phyloP scores from a whole-genome alignment of 2,888 invertebrate species.

The Parasteatoda lunata region DNA sequence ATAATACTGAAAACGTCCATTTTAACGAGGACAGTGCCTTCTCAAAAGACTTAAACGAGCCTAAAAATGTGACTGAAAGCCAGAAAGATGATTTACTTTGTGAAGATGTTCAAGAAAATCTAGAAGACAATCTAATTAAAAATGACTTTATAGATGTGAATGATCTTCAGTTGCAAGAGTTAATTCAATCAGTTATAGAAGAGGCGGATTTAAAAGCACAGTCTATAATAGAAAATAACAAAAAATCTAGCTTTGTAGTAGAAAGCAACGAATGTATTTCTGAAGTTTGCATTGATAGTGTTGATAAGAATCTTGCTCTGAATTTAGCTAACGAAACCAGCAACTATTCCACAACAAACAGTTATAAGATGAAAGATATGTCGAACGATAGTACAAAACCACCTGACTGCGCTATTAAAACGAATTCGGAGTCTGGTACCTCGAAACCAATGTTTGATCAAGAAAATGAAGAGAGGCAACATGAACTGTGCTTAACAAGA shows the following conservation, averaged over 20 bases:
- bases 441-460: neutral
- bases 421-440: neutral
- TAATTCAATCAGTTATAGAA: slow-evolving; percentile 14
- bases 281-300: neutral
- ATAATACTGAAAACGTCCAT: no score
- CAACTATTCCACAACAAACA: neutral
- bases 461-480: neutral
- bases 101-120: no score
- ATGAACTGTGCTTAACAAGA: slow-evolving; percentile 17
- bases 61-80: no score
- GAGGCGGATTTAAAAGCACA: slow-evolving; percentile 38
- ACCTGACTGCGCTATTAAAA: neutral
- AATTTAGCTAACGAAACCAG: neutral
- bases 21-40: no score
- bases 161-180: neutral
- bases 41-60: no score
- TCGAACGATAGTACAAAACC: neutral
- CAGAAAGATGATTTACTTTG: no score
- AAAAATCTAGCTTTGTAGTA: no score
- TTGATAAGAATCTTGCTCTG: no score
- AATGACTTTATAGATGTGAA: no score
- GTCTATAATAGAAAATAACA: neutral
- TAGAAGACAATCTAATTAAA: no score
- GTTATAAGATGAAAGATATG: neutral
- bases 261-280: neutral